Evolutionary conservation across 92 coral and sea anemone genomes (phyloP), one percentile per base, ranked within the genome.

Genomic region (Paragorgia papillata): DNA sequence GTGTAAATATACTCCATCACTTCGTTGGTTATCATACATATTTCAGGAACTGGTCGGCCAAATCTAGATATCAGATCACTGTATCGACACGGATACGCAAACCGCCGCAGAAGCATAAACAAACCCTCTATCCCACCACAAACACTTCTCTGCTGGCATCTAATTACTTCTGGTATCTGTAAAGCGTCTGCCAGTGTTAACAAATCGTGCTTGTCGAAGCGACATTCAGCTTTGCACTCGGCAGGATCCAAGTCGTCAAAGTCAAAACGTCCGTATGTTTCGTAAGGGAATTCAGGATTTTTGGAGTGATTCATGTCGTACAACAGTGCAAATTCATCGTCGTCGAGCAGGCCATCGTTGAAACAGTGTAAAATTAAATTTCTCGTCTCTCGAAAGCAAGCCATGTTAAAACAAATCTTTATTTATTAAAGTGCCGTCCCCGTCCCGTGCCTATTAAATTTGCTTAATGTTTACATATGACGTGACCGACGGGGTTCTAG

Each of bases 181-280:
- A 62, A 64, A 51, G 70, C 71, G 26, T 64, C 81, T 7, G 29
- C 65, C 12, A 78, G 64, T 28, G 26, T 54, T 30, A 35, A 28
- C 60, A 78, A 24, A 26, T 78, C 82, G 29, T 63, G 40, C 46
- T 78, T 78, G 18, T 40, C 70, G 62, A 64, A 62, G 19, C 82
- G 74, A 41, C 62, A 78, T 64, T 78, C 82, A 39, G 64, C 83
- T 62, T 79, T 79, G 76, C 83, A 79, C 65, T 63, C 75, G 10
- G 75, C 74, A 31, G 70, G 62, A 69, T 78, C 83, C 10, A 78
- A 29, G 17, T 55, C 53, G 17, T 50, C 60, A 35, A 78, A 57
- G 28, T 65, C 65, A 53, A 78, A 78, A 44, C 51, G 25, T 14
- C 43, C 65, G 37, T 78, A 63, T 46, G 48, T 78, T 78, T 49